Base-by-base conservation (phyloP, 2,888 invertebrate species). In the Daptonema setosum region DNA sequence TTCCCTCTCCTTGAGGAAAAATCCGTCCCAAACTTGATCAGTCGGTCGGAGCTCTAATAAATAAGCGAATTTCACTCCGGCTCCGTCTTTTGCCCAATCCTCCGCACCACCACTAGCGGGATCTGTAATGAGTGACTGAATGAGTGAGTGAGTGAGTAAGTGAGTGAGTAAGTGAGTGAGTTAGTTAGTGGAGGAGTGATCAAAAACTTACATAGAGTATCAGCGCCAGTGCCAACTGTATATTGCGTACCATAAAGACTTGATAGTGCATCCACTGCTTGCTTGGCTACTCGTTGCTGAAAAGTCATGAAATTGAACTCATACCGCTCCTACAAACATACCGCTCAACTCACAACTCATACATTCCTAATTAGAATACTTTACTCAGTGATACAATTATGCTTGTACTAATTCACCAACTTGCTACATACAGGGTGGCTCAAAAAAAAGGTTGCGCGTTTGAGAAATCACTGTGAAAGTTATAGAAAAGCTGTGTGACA, bases 41-140 rank as follows among this genome's bases (percentile, higher is more conserved):
- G 67, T 67, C 1, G 68, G 68, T 48, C 68, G 57, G 55, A 68
- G 59, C 56, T 68, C 68, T 60, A 68, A 65, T n/a, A 69, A 59
- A 59, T 63, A 68, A 28, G 67, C 64, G 60, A 64, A 68, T 56
- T 69, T 68, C 45, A 68, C 63, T 56, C 65, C 65, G 30, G 63
- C 65, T 52, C 64, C 62, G 51, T 65, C 68, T 55, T 68, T 68
- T 20, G 68, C 68, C 68, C 68, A 68, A 48, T 68, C 68, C 55
- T 67, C 67, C 2, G 64, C 63, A 2, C 67, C 67, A 20, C 65
- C 66, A 2, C 64, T 64, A 1, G 67, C 67, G 11, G 65, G 64
- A 45, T 65, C 65, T 65, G 57, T 2, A 60, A 54, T 25, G n/a
- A 41, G 17, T 26, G 5, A 50, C 11, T 11, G 24, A 24, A 22